Evolutionary conservation across 53 echinoderm and acorn worm genomes (phyloP).

Genomic region (Holothuria leucospilota): DNA sequence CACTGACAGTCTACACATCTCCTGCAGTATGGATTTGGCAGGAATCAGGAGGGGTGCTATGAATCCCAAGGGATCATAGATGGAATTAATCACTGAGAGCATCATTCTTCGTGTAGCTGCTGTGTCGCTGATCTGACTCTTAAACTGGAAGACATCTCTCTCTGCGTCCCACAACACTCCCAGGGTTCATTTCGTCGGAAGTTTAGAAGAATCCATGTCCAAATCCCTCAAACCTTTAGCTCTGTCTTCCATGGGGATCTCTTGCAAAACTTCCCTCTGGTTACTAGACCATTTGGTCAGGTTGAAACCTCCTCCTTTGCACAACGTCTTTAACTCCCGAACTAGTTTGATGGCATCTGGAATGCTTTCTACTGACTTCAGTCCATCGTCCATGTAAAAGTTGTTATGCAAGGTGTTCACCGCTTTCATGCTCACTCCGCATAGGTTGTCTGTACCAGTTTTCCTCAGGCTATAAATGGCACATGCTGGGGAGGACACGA

Average conservation of each 20-base stretch:
- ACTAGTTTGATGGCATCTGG: conserved; percentile 46
- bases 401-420: conserved; percentile 29
- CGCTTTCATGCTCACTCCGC: neutral
- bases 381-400: conserved; percentile 72
- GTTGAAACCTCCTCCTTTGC: conserved; percentile 68
- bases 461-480: conserved; percentile 60
- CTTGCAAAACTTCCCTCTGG: conserved; percentile 51
- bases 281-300: conserved; percentile 71
- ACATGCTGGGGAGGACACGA: conserved; percentile 61
- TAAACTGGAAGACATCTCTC: conserved; percentile 71
- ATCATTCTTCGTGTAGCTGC: conserved; percentile 50
- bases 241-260: conserved; percentile 42
- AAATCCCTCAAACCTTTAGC: conserved; percentile 51
- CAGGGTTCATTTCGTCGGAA: conserved; percentile 64
- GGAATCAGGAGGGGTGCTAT: conserved; percentile 45
- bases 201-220: conserved; percentile 40
- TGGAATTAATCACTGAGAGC: conserved; percentile 55
- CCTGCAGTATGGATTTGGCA: conserved; percentile 63
- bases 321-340: conserved; percentile 49
- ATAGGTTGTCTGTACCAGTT: conserved; percentile 42
- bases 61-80: conserved; percentile 67
- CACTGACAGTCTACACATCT: conserved; percentile 23
- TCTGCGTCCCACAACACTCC: conserved; percentile 77
- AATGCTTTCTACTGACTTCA: conserved; percentile 43
- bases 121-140: conserved; percentile 43